Base-by-base conservation (phyloP, 2,113 vertebrate genomes). In the Microtus ochrogaster region DNA sequence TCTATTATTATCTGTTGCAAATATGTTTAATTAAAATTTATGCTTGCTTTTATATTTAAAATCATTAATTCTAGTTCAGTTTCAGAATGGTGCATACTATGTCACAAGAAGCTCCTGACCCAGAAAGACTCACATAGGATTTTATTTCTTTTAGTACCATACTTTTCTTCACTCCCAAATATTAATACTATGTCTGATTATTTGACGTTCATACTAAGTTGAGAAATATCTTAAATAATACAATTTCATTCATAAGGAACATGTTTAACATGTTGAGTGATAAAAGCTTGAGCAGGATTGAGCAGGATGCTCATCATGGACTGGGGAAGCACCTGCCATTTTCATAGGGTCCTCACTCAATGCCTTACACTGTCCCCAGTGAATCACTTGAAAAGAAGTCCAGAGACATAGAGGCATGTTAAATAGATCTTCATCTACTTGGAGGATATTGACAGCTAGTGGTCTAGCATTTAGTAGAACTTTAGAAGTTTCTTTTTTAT, bases 301-400 rank as follows among this genome's bases (percentile, higher is more conserved):
- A 11, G 5, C 7, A 26, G 14, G 16, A 47, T 28, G 5, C 17
- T 19, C 41, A 19, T 22, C 61, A 24, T 16, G 41, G 44, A 4
- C 3, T 22, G 0, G 5, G 17, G 11, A 13, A 36, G 2, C 4
- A 52, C 9, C 6, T 36, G 0, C 0, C 16, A 21, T 4, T 1
- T 2, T 17, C 4, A 17, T 13, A 7, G 16, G 7, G 4, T 21
- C 7, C 55, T 61, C 55, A 44, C 3, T 52, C 5, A 10, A 65
- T 30, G 19, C 0, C 26, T 72, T 12, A 0, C 0, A 28, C 14
- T 2, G 44, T 6, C 36, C 26, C 44, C 33, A 30, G 3, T 22
- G 4, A 21, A 6, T 33, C 22, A 19, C 63, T 33, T 24, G 17
- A 17, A 36, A 73, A 55, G 17, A 5, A 8, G 33, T 76, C 8